Conservation (phyloP, 2,888 invertebrate species). For the Calameuta pallipes region DNA sequence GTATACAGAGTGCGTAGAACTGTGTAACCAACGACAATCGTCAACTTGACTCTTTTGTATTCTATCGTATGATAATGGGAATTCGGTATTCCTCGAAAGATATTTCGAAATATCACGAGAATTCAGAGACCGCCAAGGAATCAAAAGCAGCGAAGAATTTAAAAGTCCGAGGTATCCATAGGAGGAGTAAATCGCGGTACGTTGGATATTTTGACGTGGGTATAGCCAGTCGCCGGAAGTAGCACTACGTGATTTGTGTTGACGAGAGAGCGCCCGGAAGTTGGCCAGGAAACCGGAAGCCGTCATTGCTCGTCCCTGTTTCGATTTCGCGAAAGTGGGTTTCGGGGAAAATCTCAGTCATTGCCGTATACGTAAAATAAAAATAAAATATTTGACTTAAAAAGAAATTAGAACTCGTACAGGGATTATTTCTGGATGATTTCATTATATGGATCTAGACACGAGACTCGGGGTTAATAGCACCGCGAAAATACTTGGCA, state of each 20-base stretch:
- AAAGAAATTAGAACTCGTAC: not conserved
- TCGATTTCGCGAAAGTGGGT: constrained; percentile 37
- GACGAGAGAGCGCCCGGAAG: constrained; percentile 45
- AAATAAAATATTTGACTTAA: not conserved
- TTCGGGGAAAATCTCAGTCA: constrained; percentile 27
- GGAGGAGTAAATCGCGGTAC: not conserved
- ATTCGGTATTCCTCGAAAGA: not conserved
- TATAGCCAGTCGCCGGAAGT: constrained; percentile 41
- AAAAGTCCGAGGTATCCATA: not conserved
- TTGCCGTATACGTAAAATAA: not conserved
- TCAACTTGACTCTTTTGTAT: not conserved
- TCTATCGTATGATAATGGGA: not conserved
- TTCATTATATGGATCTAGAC: not conserved
- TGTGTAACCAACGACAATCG: not conserved
- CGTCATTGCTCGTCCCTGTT: constrained; percentile 25
- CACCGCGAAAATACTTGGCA: constrained; percentile 52
- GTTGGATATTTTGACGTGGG: not conserved
- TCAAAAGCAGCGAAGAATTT: not conserved
- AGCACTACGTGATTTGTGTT: constrained; percentile 48
- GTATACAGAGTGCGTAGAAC: not conserved
- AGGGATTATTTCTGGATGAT: not conserved
- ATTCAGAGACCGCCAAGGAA: not conserved
- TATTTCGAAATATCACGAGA: not conserved
- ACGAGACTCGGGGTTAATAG: constrained; percentile 47
- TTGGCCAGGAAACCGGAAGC: constrained; percentile 50